phyloP scores from a whole-genome alignment of 2,797 vertebrate genomes.

The Sparus aurata region DNA sequence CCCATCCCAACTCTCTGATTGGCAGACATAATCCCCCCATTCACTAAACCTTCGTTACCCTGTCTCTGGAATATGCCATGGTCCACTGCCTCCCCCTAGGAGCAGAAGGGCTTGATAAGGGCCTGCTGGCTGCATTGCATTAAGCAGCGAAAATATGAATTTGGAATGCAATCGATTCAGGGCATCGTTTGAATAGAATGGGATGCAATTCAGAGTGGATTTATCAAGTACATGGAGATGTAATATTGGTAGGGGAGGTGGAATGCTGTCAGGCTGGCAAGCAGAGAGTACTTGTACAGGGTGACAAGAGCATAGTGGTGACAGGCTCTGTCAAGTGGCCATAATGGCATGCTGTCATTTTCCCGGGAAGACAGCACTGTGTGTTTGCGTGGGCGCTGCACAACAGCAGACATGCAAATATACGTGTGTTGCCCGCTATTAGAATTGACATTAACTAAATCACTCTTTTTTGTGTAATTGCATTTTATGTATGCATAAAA shows the following conservation, averaged over 20 bases:
- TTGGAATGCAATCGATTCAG: conserved; percentile 81
- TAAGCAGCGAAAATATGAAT: conserved; percentile 78
- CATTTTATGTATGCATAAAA: conserved; percentile 39
- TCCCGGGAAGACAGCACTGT: conserved; percentile 59
- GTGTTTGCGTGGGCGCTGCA: conserved; percentile 61
- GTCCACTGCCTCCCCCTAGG: conserved; percentile 78
- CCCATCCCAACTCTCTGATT: conserved; percentile 84
- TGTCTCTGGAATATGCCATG: conserved; percentile 81
- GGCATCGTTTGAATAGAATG: conserved; percentile 78
- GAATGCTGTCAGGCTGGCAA: conserved; percentile 76
- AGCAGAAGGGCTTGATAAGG: conserved; percentile 79
- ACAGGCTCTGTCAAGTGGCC: conserved; percentile 81
- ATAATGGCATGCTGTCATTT: conserved; percentile 80
- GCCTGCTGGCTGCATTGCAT: conserved; percentile 77
- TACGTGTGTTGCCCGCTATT: conserved; percentile 48
- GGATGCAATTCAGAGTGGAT: conserved; percentile 79
- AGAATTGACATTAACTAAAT: conserved; percentile 48
- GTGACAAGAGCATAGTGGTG: conserved; percentile 74
- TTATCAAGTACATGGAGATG: conserved; percentile 79
- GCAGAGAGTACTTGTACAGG: conserved; percentile 75
- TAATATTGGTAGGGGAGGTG: conserved; percentile 75
- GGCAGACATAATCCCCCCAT: conserved; percentile 86
- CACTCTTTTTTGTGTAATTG: conserved; percentile 19
- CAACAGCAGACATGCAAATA: conserved; percentile 59
- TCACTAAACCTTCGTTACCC: conserved; percentile 83